These are phyloP conservation scores for Drosophila glabriapex DNA, from an alignment of 2,888 invertebrate species.

Conservation along the genomic window DNA sequence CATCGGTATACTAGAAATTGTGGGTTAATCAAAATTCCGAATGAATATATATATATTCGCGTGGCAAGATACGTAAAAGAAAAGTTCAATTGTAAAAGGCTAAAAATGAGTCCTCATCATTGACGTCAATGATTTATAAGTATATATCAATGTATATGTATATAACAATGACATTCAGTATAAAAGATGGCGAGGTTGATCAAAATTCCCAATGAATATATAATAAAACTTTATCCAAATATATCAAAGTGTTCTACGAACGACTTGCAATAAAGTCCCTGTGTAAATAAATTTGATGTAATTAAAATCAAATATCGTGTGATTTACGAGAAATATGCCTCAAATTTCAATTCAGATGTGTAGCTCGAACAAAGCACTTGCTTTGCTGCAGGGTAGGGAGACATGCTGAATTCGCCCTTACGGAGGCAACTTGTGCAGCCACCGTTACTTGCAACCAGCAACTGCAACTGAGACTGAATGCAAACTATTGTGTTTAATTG, in stretches of 20 bases:
- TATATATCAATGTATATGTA: not conserved
- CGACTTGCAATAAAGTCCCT: constrained; percentile 49
- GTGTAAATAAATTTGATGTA: constrained; percentile 47
- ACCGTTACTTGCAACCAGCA: constrained; percentile 9
- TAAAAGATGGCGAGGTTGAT: not conserved
- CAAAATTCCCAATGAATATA: not conserved
- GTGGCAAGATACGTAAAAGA: not conserved
- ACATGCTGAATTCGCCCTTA: constrained; percentile 28
- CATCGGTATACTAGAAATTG: not conserved
- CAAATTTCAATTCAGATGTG: constrained; percentile 24
- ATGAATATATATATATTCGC: not conserved
- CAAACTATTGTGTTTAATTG: constrained; percentile 71
- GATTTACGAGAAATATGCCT: constrained; percentile 28
- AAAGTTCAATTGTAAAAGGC: not conserved
- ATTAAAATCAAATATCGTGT: constrained; percentile 71
- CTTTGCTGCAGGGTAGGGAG: constrained; percentile 27
- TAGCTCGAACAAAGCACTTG: constrained; percentile 16
- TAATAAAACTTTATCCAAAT: not conserved
- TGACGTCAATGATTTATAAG: not conserved
- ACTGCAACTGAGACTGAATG: constrained; percentile 18
- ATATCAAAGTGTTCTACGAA: not conserved
- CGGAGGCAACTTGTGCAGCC: constrained; percentile 19
- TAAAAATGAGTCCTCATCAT: not conserved
- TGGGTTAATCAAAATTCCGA: not conserved
- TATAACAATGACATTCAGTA: not conserved